Conservation (phyloP, 2,888 invertebrate genomes). For the Tromatobia lineatoria region DNA sequence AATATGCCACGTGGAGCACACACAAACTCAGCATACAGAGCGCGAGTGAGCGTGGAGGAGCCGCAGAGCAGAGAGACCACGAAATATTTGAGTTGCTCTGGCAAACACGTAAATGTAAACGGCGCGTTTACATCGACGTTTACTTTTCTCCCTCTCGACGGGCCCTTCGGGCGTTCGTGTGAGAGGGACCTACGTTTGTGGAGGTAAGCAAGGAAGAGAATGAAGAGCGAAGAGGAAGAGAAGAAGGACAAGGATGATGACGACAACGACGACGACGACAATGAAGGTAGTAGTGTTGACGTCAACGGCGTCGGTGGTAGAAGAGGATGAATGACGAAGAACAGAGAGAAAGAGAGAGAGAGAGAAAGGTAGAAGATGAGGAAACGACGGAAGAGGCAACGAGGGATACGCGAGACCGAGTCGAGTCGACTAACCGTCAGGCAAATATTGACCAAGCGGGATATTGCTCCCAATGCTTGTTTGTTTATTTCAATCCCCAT, state of each 20-base stretch:
- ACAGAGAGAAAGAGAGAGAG: conserved; percentile 29
- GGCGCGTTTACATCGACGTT: conserved; percentile 83
- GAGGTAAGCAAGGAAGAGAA: conserved; percentile 49
- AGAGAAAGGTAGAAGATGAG: conserved; percentile 33
- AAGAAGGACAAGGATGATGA: background rate
- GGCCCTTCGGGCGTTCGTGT: conserved; percentile 69
- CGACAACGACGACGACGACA: conserved; percentile 22
- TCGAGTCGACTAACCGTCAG: conserved; percentile 84
- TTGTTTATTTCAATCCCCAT: conserved; percentile 84
- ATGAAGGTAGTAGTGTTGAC: conserved; percentile 35
- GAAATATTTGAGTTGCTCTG: conserved; percentile 85
- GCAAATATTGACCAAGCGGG: conserved; percentile 85
- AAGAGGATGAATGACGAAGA: conserved; percentile 13
- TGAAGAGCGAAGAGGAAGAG: conserved; percentile 46
- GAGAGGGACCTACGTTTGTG: conserved; percentile 56
- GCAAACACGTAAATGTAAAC: conserved; percentile 85
- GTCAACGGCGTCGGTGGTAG: conserved; percentile 31
- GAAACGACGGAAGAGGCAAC: conserved; percentile 55
- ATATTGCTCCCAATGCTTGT: conserved; percentile 85
- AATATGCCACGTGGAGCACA: conserved; percentile 48
- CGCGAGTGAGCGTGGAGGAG: conserved; percentile 58
- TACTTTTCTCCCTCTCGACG: conserved; percentile 82
- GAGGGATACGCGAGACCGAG: conserved; percentile 67
- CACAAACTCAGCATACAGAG: conserved; percentile 44
- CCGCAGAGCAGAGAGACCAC: conserved; percentile 77